phyloP scores from a whole-genome alignment of 2,888 invertebrate species.

The Leistus spinibarbis region DNA sequence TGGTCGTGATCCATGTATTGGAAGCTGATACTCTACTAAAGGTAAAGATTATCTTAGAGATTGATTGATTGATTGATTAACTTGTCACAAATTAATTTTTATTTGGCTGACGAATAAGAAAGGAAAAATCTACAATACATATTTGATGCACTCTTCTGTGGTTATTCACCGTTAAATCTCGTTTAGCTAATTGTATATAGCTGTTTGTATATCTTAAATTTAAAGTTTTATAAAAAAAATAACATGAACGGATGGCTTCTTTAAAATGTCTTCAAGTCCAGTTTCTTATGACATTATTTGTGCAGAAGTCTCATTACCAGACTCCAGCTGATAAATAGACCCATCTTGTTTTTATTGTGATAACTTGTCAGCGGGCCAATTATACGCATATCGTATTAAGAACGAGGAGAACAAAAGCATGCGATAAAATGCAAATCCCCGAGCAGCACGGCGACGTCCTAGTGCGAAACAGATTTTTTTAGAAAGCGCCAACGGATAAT shows the following conservation, averaged over 20 bases:
- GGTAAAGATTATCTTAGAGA: neutral
- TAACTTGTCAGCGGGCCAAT: conserved; percentile 22
- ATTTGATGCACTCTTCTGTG: too few relatives aligned
- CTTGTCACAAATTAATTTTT: too few relatives aligned
- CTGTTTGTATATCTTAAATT: too few relatives aligned
- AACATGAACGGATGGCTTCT: too few relatives aligned
- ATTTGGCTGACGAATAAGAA: too few relatives aligned
- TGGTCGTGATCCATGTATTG: neutral
- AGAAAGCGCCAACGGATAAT: conserved; percentile 22
- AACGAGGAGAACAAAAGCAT: conserved; percentile 4
- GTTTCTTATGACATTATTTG: too few relatives aligned
- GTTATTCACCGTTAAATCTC: too few relatives aligned
- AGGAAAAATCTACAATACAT: too few relatives aligned
- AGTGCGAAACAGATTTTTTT: conserved; percentile 28
- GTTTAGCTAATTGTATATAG: too few relatives aligned
- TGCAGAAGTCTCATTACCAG: conserved; percentile 5
- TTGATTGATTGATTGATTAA: neutral
- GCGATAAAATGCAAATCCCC: conserved; percentile 18
- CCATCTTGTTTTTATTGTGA: conserved; percentile 23
- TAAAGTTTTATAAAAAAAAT: too few relatives aligned
- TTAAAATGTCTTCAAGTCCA: too few relatives aligned
- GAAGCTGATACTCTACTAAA: neutral
- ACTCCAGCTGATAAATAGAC: conserved; percentile 14
- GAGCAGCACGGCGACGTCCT: neutral
- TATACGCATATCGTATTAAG: conserved; percentile 13